Evolutionary conservation across 2,113 vertebrate genomes (phyloP).

Genomic region (Dicentrarchus labrax): DNA sequence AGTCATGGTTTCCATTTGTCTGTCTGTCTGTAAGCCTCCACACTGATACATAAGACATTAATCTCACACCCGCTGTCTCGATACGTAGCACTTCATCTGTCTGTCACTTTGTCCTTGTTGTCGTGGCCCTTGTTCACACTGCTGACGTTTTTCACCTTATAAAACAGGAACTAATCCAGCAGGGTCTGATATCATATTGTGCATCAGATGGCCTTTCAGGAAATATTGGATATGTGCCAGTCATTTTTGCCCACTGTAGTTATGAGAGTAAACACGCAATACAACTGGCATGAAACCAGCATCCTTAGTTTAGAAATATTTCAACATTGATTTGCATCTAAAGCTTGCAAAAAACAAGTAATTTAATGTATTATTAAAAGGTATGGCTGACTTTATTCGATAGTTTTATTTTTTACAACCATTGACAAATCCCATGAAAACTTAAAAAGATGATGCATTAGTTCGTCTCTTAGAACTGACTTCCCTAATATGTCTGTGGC

Average conservation of each 20-base stretch:
- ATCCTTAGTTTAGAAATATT: neutral
- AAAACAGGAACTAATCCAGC: constrained; percentile 35
- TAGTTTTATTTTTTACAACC: neutral
- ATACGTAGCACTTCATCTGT: constrained; percentile 49
- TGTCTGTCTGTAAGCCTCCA: constrained; percentile 73
- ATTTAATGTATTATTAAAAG: no score
- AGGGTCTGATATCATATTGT: constrained; percentile 44
- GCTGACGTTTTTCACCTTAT: constrained; percentile 37
- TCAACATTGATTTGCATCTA: neutral
- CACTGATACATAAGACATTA: constrained; percentile 76
- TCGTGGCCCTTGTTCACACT: neutral
- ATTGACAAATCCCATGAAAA: neutral
- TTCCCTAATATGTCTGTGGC: neutral
- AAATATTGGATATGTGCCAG: neutral
- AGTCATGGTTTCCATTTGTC: constrained; percentile 72
- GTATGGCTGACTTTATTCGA: neutral
- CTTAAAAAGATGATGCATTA: neutral
- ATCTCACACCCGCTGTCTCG: constrained; percentile 63
- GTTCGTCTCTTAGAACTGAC: neutral
- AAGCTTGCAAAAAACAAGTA: no score
- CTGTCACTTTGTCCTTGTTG: constrained; percentile 60
- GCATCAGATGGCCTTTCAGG: constrained; percentile 32
- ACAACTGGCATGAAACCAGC: neutral
- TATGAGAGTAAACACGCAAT: no score
- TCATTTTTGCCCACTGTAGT: neutral